phyloP scores from a whole-genome alignment of 1,140 invertebrate species.

The Orius laevigatus region DNA sequence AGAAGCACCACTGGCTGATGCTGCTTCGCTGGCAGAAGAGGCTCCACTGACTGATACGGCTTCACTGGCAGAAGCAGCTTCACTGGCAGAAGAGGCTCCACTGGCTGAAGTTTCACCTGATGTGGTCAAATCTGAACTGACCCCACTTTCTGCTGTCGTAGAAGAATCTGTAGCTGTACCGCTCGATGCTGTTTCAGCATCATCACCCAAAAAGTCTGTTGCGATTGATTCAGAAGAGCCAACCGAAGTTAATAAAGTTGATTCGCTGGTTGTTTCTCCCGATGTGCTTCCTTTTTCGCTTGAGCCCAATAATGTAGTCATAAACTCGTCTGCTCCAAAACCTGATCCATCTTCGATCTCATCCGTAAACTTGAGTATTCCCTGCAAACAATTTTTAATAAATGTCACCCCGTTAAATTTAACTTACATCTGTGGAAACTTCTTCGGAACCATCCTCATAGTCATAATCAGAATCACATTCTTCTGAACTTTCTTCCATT shows the following conservation, averaged over 20 bases:
- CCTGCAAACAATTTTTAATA: background rate
- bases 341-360: background rate
- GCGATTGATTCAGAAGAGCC: too few species aligned
- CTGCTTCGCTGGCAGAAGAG: background rate
- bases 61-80: background rate
- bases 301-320: too few species aligned
- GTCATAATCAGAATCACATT: constrained; percentile 29
- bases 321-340: background rate
- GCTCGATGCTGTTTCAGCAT: background rate
- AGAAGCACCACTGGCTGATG: background rate
- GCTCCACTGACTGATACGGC: background rate
- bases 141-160: background rate
- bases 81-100: background rate
- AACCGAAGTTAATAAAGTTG: background rate
- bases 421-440: constrained; percentile 19
- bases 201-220: background rate
- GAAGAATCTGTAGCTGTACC: constrained; percentile 16
- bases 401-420: constrained; percentile 22
- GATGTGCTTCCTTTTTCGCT: too few species aligned
- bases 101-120: background rate
- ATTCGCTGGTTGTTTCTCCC: background rate
- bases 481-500: constrained; percentile 30
- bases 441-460: constrained; percentile 25
- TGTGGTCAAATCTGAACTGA: constrained; percentile 3
- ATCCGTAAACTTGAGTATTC: background rate